Evolutionary conservation across 2,888 invertebrate genomes (phyloP).

Genomic region (Xestobium rufovillosum): DNA sequence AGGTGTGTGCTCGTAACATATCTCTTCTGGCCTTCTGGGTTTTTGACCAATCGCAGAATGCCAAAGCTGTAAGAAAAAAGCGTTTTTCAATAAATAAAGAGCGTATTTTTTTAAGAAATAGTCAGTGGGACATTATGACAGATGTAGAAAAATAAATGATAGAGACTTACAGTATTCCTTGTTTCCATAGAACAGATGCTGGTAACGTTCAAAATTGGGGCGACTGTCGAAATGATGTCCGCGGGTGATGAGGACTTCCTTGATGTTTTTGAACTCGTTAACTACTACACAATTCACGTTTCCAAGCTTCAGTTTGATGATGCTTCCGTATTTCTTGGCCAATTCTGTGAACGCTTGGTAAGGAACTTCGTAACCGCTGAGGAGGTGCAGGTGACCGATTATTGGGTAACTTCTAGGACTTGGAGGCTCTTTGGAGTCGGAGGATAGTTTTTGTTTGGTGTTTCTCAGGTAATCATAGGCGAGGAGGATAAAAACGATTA

Average conservation of each 20-base stretch:
- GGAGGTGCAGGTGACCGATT: conserved; percentile 50
- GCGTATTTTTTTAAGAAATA: conserved; percentile 6
- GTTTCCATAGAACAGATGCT: conserved; percentile 55
- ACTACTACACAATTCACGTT: conserved; percentile 50
- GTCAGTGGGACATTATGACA: conserved; percentile 6
- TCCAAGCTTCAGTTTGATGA: conserved; percentile 50
- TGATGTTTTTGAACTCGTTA: conserved; percentile 51
- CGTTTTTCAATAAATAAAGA: too few relatives aligned
- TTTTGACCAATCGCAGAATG: conserved; percentile 63
- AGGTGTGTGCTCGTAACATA: conserved; percentile 51
- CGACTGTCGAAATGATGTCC: conserved; percentile 57
- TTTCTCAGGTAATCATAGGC: neutral
- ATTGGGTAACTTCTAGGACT: conserved; percentile 50
- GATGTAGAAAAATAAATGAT: conserved; percentile 3
- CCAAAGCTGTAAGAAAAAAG: conserved; percentile 48
- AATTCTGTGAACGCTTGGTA: conserved; percentile 52
- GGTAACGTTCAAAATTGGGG: conserved; percentile 56
- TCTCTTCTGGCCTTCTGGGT: conserved; percentile 54
- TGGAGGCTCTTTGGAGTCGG: conserved; percentile 44
- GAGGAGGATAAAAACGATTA: conserved; percentile 8
- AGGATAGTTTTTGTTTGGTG: too few relatives aligned
- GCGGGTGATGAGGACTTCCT: conserved; percentile 50
- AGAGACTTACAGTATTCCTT: conserved; percentile 59
- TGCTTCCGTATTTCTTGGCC: conserved; percentile 47
- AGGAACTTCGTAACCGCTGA: conserved; percentile 52